Evolutionary conservation across 2,797 vertebrate genomes (phyloP).

Genomic region (Poecile montanus): DNA sequence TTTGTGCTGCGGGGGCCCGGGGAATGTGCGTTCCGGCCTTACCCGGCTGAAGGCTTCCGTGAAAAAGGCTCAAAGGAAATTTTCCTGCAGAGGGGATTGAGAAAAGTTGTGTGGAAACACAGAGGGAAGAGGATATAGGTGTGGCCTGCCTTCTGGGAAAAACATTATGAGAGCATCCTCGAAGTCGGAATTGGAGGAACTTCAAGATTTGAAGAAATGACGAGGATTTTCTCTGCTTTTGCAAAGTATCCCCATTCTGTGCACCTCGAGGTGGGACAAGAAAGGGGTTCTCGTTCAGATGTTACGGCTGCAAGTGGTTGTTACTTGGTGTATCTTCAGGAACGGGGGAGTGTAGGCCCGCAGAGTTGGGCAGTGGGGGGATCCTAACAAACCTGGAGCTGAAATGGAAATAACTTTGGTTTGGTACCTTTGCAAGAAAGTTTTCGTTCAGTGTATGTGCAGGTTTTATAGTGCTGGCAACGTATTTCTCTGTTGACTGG

Average conservation of each 20-base stretch:
- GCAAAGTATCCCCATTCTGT: fast-evolving
- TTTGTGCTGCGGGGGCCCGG: not conserved
- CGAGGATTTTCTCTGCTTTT: not conserved
- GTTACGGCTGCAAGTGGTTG: not conserved
- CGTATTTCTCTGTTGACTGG: not conserved
- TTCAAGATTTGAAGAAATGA: not conserved
- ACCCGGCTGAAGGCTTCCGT: not conserved
- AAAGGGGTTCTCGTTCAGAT: fast-evolving
- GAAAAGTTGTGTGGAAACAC: conserved; percentile 22
- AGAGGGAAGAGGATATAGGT: conserved; percentile 50
- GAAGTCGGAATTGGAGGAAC: not conserved
- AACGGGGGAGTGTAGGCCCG: not conserved
- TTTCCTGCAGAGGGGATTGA: not conserved
- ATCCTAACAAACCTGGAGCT: not conserved
- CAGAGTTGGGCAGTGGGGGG: not conserved
- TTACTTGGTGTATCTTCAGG: not conserved
- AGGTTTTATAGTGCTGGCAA: not conserved
- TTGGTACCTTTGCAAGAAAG: not conserved
- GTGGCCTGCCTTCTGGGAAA: conserved; percentile 49
- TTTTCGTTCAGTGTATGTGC: not conserved
- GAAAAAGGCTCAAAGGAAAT: not conserved
- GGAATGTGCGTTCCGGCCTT: not conserved
- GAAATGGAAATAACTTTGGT: not conserved
- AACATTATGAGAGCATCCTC: conserved; percentile 34
- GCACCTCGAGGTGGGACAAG: not conserved